Percentiles rank a stretch among this genome's conserved stretches.
Conservation (phyloP, 1,140 invertebrate species). For the Papilio aristodemus region DNA sequence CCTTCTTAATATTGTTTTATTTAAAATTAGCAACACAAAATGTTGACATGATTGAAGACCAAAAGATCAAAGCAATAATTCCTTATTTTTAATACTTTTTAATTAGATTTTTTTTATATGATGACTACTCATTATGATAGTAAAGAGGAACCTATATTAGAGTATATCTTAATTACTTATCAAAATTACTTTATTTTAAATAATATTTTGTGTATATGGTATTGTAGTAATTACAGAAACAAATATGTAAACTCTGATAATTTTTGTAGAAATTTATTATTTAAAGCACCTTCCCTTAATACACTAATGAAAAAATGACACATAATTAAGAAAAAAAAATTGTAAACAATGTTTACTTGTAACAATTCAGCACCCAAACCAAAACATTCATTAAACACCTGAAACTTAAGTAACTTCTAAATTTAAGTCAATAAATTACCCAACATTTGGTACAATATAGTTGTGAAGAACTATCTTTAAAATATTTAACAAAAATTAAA, state of each 20-base stretch:
- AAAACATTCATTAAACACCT: constrained; percentile 8
- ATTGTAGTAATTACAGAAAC: too few relatives aligned
- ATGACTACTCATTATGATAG: too few relatives aligned
- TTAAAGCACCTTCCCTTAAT: constrained; percentile 26
- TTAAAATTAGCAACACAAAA: too few relatives aligned
- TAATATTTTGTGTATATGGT: too few relatives aligned
- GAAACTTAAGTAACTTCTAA: background rate
- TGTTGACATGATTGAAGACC: too few relatives aligned
- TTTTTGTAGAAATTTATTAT: constrained; percentile 19
- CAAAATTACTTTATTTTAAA: too few relatives aligned
- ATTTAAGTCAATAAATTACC: too few relatives aligned
- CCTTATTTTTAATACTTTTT: too few relatives aligned
- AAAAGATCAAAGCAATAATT: too few relatives aligned
- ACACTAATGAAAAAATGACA: background rate
- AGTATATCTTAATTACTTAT: too few relatives aligned
- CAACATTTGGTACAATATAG: background rate
- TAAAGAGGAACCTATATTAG: too few relatives aligned
- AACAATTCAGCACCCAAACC: background rate
- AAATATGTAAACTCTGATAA: constrained; percentile 1
- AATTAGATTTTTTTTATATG: too few relatives aligned
- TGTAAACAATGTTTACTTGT: background rate
- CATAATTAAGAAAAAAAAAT: background rate
- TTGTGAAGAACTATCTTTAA: background rate
- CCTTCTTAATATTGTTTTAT: background rate
- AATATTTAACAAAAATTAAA: background rate